Conservation (phyloP, 2,888 invertebrate genomes). For the Apamea epomidion region DNA sequence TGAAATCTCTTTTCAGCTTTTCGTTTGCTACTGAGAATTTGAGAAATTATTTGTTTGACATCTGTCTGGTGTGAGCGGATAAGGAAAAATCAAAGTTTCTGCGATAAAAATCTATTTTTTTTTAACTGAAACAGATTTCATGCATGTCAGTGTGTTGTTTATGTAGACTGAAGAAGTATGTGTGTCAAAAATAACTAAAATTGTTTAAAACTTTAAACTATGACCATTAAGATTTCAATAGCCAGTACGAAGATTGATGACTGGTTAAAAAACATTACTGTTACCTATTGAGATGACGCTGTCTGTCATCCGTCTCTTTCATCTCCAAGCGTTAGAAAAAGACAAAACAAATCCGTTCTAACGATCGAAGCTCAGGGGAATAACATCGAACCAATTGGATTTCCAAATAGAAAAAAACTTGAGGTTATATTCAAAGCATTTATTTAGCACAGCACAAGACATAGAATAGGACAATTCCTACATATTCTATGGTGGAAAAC, state of each 20-base stretch:
- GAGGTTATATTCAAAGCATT: constrained; percentile 47
- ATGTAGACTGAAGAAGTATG: not conserved
- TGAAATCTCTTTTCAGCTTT: constrained; percentile 7
- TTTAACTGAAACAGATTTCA: constrained; percentile 2
- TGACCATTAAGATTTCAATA: not conserved
- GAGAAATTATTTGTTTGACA: not conserved
- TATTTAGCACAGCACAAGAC: constrained; percentile 49
- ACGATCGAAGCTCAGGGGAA: constrained; percentile 58
- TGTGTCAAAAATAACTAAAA: not conserved
- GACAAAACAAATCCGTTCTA: constrained; percentile 41
- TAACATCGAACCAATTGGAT: constrained; percentile 58
- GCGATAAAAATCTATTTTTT: too few species aligned
- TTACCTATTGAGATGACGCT: constrained; percentile 48
- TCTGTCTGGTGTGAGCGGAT: too few species aligned
- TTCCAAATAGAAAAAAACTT: constrained; percentile 44
- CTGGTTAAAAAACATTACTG: constrained; percentile 42
- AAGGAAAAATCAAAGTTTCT: constrained; percentile 8
- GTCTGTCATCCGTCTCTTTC: constrained; percentile 37
- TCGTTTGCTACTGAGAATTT: not conserved
- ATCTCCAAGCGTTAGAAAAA: constrained; percentile 37
- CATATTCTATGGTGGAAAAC: constrained; percentile 36
- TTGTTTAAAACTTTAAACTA: not conserved
- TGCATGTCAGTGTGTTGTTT: not conserved
- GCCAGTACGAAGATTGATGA: constrained; percentile 28
- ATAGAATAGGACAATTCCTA: constrained; percentile 21